Percentiles rank a stretch among this genome's conserved stretches.
These are phyloP conservation scores for Amazona guildingii DNA, from an alignment of 2,113 vertebrate species.

Conservation along the genomic window DNA sequence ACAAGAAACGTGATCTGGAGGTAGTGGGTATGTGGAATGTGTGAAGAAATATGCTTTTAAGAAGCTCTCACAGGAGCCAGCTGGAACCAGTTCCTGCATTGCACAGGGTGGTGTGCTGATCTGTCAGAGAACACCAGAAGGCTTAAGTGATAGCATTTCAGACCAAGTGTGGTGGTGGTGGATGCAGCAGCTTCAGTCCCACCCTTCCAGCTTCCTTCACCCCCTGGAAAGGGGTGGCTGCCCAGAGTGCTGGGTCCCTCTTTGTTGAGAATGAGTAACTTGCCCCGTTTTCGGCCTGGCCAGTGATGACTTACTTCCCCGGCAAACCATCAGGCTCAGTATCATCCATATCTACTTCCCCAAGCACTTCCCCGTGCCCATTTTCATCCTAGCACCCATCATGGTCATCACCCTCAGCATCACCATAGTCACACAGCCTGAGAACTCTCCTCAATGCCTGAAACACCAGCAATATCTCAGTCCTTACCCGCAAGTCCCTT, in stretches of 20 bases:
- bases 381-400: neutral
- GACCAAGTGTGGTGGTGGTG: neutral
- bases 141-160: neutral
- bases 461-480: neutral
- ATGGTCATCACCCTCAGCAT: neutral
- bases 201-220: neutral
- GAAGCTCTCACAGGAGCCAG: neutral
- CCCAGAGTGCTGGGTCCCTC: neutral
- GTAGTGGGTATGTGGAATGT: slow-evolving; percentile 39
- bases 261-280: neutral
- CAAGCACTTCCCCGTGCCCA: neutral
- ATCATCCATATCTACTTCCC: neutral
- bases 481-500: neutral
- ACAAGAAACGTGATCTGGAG: slow-evolving; percentile 49
- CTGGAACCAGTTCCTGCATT: neutral
- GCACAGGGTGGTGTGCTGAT: neutral
- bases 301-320: neutral
- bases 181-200: neutral
- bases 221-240: neutral
- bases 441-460: neutral
- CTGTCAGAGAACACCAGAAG: neutral
- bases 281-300: neutral
- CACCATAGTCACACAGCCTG: neutral
- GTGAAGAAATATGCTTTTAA: slow-evolving; percentile 59
- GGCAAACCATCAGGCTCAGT: neutral